Percentiles rank a stretch among this genome's conserved stretches.
phyloP scores from a whole-genome alignment of 1,140 invertebrate species.

The Platyscapa corneri region DNA sequence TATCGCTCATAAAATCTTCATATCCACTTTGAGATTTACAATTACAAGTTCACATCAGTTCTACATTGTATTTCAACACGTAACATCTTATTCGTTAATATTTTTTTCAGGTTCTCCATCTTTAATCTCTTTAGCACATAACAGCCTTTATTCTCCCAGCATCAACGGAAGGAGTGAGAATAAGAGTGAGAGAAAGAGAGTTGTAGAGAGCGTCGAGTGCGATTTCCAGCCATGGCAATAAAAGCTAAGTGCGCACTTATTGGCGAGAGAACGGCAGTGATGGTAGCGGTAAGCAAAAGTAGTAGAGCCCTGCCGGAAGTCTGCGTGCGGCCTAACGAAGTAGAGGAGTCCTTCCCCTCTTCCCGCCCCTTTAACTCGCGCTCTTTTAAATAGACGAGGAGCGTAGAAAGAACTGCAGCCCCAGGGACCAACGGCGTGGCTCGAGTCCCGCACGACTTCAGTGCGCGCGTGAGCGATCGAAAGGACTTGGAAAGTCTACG shows the following conservation, averaged over 20 bases:
- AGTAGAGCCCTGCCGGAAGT: constrained; percentile 36
- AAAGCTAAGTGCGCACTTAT: constrained; percentile 48
- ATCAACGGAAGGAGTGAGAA: not conserved
- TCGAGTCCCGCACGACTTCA: not conserved
- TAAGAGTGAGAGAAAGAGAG: not conserved
- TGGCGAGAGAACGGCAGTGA: constrained; percentile 28
- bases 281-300: not conserved
- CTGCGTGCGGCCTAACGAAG: constrained; percentile 14
- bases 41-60: too few relatives aligned
- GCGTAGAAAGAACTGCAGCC: not conserved
- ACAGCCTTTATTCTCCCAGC: not conserved
- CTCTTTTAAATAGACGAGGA: not conserved
- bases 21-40: too few relatives aligned
- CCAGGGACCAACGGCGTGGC: not conserved
- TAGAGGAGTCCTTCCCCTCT: not conserved
- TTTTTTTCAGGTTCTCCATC: not conserved
- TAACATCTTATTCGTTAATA: not conserved
- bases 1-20: too few relatives aligned
- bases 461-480: constrained; percentile 4
- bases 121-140: not conserved
- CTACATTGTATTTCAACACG: not conserved
- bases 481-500: not conserved
- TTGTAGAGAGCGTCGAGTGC: not conserved
- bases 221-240: too few relatives aligned
- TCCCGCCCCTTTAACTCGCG: not conserved